Percentiles rank a stretch among this genome's conserved stretches.
Evolutionary conservation across 2,888 invertebrate species (phyloP).

Genomic region (Oligia latruncula): DNA sequence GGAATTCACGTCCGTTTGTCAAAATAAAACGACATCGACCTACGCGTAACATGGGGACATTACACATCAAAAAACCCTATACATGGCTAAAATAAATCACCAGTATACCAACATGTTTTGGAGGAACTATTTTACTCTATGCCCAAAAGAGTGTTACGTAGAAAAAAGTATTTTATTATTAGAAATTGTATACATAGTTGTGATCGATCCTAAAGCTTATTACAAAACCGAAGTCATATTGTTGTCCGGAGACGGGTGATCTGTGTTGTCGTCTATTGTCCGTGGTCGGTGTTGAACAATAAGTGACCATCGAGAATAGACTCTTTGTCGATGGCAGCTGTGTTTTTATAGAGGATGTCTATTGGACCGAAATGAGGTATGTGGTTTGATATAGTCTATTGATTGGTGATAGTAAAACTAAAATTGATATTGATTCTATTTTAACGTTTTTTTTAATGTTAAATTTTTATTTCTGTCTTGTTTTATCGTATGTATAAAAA

Average conservation of each 20-base stretch:
- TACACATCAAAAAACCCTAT: slow-evolving; percentile 72
- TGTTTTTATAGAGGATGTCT: slow-evolving; percentile 83
- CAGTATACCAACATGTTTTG: slow-evolving; percentile 64
- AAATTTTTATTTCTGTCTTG: slow-evolving; percentile 5
- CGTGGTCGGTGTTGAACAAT: slow-evolving; percentile 83
- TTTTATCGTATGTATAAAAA: slow-evolving; percentile 34
- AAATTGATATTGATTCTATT: slow-evolving; percentile 19
- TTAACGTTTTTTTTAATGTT: slow-evolving; percentile 22
- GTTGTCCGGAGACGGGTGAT: slow-evolving; percentile 82
- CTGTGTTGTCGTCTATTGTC: slow-evolving; percentile 85
- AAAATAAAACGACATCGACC: slow-evolving; percentile 86
- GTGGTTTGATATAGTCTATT: slow-evolving; percentile 64
- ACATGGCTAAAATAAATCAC: slow-evolving; percentile 70
- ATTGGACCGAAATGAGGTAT: slow-evolving; percentile 78
- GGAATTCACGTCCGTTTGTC: slow-evolving; percentile 84
- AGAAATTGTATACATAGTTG: slow-evolving; percentile 67
- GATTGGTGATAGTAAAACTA: slow-evolving; percentile 34
- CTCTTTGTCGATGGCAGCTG: slow-evolving; percentile 85
- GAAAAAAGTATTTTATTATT: slow-evolving; percentile 75
- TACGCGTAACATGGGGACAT: slow-evolving; percentile 83
- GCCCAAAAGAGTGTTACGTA: slow-evolving; percentile 59
- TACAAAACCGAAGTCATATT: slow-evolving; percentile 82
- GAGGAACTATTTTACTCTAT: slow-evolving; percentile 72
- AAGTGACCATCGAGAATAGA: slow-evolving; percentile 85
- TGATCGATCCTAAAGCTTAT: slow-evolving; percentile 80